Base-by-base conservation (phyloP, 1,140 invertebrate genomes). In the Eurosta solidaginis region DNA sequence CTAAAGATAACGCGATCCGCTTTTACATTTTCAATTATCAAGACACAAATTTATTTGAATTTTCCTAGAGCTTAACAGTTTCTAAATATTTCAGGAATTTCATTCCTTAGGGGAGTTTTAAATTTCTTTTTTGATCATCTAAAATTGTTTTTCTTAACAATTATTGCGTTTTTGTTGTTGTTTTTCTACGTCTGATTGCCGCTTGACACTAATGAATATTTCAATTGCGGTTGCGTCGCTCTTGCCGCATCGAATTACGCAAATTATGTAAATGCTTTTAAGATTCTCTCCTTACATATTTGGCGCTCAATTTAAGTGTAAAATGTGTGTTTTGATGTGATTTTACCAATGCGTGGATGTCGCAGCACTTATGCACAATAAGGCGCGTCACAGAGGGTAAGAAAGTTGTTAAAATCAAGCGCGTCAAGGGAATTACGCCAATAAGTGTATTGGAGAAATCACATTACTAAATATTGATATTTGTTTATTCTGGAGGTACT, bases 291-390 rank as follows among this genome's bases (percentile, higher is more conserved):
- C 3, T 12, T 27, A 10, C 20, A 3, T 7, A 0, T 12, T 29
- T 12, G 0, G 3, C 59, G 33, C 74, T 52, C 47, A 78, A 80
- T 80, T 81, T 79, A 82, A 78, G 83, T 78, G 77, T 82, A 82
- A 80, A 82, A 80, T 84, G 78, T 82, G 78, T 81, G n/a, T 84
- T 83, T 83, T 81, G 81, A 82, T 79, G 79, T 74, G 82, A 79
- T 81, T 78, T 73, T 76, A 74, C 49, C 29, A 76, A 49, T 76
- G 44, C 36, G 6, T 42, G 59, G 0, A 40, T n/a, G n/a, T 20
- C 33, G n/a, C 25, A 17, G 45, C 52, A n/a, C n/a, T n/a, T n/a
- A n/a, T 27, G 36, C 9, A 17, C n/a, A 40, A 1, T 3, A 68
- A 22, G 17, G 29, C 10, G n/a, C 9, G 54, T 17, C 14, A 29